Conservation (phyloP, 92 coral and sea anemone species). For the Bergia sp. region DNA sequence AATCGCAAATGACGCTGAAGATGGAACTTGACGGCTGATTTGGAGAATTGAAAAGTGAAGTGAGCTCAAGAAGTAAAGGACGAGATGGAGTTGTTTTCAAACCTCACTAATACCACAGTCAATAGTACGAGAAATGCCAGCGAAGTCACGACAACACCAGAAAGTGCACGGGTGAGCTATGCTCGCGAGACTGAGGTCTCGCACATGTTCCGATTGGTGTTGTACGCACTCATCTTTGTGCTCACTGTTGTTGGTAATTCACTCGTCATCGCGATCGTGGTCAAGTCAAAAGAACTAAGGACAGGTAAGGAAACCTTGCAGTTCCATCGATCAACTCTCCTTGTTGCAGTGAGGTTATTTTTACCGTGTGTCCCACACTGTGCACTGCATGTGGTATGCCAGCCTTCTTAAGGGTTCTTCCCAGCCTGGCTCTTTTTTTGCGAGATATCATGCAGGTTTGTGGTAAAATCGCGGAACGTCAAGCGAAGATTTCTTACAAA, state of each 20-base stretch:
- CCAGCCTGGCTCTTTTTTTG: neutral
- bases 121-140: slow-evolving; percentile 5
- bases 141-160: neutral
- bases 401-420: neutral
- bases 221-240: slow-evolving; percentile 25
- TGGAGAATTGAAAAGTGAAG: neutral
- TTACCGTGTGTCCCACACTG: neutral
- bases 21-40: neutral
- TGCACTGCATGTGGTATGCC: neutral
- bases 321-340: neutral
- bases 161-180: neutral
- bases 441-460: neutral
- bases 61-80: neutral
- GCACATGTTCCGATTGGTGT: slow-evolving; percentile 31
- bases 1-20: neutral
- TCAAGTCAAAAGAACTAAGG: slow-evolving; percentile 31
- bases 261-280: slow-evolving; percentile 37
- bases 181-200: slow-evolving; percentile 32
- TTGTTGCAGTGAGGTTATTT: neutral
- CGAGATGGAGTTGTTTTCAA: slow-evolving; percentile 15
- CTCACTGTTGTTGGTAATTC: slow-evolving; percentile 41
- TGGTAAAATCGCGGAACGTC: neutral
- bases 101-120: slow-evolving; percentile 7
- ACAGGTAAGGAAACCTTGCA: slow-evolving; percentile 18
- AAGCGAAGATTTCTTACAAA: neutral